Base-by-base conservation (phyloP, 1,140 invertebrate species). In the Scaptomyza pallida region DNA sequence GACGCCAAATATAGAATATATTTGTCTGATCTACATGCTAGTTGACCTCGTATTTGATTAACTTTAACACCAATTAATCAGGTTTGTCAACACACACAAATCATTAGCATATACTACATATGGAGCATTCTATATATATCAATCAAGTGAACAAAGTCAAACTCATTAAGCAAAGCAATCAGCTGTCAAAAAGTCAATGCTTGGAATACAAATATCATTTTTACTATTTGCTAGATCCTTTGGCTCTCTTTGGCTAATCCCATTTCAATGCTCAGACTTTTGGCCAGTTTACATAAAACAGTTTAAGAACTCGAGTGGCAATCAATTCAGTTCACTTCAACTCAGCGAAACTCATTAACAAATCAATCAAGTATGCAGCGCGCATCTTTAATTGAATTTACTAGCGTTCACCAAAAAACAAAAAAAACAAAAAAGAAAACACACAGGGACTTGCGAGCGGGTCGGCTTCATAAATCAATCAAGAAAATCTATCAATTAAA, bases 401-500 rank as follows among this genome's bases (percentile, higher is more conserved):
- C 54, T 10, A 35, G 21, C n/a, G 10, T 23, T 15, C 10, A 51
- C 12, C 15, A 51, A 13, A 26, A n/a, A 21, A 51, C 13, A 0
- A 52, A 8, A 21, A 2, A 6, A 16, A 35, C 2, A 35, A 16
- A 5, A 16, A 12, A 30, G 1, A 19, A 12, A 17, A 30, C n/a
- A 48, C 0, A 17, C 54, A 26, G 13, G 26, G 26, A n/a, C 12
- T 19, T n/a, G 59, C 47, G 48, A 41, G 45, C 19, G 33, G 33
- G 33, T 15, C 15, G 48, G 75, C 52, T 70, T 57, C 57, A 76
- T 70, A 70, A 75, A 71, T 65, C 61, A 63, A 70, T 70, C 56
- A 57, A 23, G 33, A 16, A 37, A 71, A 67, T 52, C 75, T 60
- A 83, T 83, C 79, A 83, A 83, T 83, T 83, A 78, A 55, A 74